Percentiles rank a stretch among this genome's conserved stretches.
These are phyloP conservation scores for Aurelia aurita DNA, from an alignment of 30 jellyfish, hydroid and myxozoan species.

Conservation along the genomic window DNA sequence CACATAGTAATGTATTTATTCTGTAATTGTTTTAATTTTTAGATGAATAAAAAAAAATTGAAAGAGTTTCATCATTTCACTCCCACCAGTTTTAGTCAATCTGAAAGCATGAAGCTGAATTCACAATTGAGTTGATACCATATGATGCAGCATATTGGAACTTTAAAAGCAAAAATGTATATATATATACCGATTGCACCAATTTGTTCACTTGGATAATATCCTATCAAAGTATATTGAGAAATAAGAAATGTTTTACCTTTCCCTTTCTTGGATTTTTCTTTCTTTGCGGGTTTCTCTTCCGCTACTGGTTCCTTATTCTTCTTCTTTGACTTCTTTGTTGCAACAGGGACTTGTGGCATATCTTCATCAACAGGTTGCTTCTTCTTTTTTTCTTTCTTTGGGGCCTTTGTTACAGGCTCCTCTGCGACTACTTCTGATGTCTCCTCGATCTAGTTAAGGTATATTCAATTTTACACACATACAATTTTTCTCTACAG, in stretches of 20 bases:
- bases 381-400: constrained; percentile 55
- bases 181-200: too few species aligned
- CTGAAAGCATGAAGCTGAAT: too few species aligned
- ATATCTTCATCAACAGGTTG: constrained; percentile 3
- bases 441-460: constrained; percentile 15
- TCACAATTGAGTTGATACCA: too few species aligned
- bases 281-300: constrained; percentile 27
- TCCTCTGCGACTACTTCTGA: constrained; percentile 55
- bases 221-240: background rate
- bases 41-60: too few species aligned
- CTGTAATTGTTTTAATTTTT: too few species aligned
- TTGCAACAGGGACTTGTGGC: constrained; percentile 28
- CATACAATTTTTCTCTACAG: too few species aligned
- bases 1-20: too few species aligned
- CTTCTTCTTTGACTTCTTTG: constrained; percentile 44
- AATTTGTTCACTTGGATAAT: background rate
- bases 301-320: constrained; percentile 13
- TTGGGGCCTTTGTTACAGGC: constrained; percentile 25
- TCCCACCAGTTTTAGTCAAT: too few species aligned
- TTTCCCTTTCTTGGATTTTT: constrained; percentile 22
- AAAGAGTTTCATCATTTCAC: too few species aligned
- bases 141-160: too few species aligned
- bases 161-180: too few species aligned
- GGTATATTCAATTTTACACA: too few species aligned
- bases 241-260: background rate